Percentiles rank a stretch among this genome's conserved stretches.
phyloP scores from a whole-genome alignment of 2,888 invertebrate genomes.

The Noctuana brunneofusca region DNA sequence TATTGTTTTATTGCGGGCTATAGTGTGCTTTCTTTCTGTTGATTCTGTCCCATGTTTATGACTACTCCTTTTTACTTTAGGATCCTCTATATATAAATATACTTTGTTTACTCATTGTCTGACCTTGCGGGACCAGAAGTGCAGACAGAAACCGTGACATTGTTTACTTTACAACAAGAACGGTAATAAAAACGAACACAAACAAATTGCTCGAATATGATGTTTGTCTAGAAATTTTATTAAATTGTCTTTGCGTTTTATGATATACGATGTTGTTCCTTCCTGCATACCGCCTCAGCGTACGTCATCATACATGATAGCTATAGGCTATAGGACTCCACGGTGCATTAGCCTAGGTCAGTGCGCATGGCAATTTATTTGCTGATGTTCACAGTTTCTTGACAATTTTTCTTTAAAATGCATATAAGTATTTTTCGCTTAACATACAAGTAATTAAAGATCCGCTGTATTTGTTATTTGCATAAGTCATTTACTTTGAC shows the following conservation, averaged over 20 bases:
- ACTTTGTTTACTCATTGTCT: slow-evolving; percentile 22
- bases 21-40: slow-evolving; percentile 2
- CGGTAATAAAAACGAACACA: neutral
- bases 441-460: too few relatives aligned
- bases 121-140: slow-evolving; percentile 10
- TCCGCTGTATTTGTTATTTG: neutral
- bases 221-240: neutral
- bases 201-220: neutral
- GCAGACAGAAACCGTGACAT: slow-evolving; percentile 6
- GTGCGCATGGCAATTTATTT: slow-evolving; percentile 3
- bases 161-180: slow-evolving; percentile 4
- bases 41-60: slow-evolving; percentile 15
- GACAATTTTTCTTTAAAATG: neutral
- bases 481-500: slow-evolving; percentile 11
- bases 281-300: neutral
- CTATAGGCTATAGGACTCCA: slow-evolving; percentile 3
- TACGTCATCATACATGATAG: neutral
- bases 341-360: slow-evolving; percentile 26
- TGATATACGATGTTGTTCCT: neutral
- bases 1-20: slow-evolving; percentile 21
- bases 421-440: neutral
- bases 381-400: too few relatives aligned
- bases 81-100: too few relatives aligned
- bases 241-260: neutral
- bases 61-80: slow-evolving; percentile 11